Evolutionary conservation across 2,888 invertebrate genomes (phyloP).

Genomic region (Drosophila cognata): DNA sequence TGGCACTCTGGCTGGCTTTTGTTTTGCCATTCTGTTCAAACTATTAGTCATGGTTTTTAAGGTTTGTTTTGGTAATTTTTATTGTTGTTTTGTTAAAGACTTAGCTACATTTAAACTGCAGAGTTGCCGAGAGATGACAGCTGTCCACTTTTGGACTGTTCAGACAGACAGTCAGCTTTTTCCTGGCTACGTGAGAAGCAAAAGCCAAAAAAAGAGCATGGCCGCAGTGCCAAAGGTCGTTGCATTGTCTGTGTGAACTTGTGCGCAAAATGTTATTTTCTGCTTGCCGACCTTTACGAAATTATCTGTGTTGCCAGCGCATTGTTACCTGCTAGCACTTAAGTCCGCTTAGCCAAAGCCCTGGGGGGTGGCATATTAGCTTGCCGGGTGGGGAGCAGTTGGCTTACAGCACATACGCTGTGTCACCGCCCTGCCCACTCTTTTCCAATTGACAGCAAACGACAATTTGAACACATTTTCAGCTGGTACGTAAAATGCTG

Average conservation of each 20-base stretch:
- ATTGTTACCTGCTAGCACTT: constrained; percentile 42
- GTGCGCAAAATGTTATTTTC: constrained; percentile 78
- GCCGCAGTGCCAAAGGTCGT: constrained; percentile 38
- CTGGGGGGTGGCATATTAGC: constrained; percentile 14
- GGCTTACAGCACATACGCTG: not conserved
- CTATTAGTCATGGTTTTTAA: constrained; percentile 73
- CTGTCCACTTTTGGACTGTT: constrained; percentile 35
- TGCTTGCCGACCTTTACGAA: constrained; percentile 74
- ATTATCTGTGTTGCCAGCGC: constrained; percentile 62
- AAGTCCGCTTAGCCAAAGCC: constrained; percentile 26
- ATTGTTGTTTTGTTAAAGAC: constrained; percentile 35
- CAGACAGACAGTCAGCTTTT: constrained; percentile 26
- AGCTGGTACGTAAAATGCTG: constrained; percentile 57
- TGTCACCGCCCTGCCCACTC: not conserved
- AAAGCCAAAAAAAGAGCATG: constrained; percentile 23
- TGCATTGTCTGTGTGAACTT: constrained; percentile 70
- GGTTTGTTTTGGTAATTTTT: constrained; percentile 29
- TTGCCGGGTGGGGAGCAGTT: not conserved
- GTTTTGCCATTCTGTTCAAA: constrained; percentile 63
- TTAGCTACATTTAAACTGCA: constrained; percentile 61
- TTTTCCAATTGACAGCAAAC: constrained; percentile 56
- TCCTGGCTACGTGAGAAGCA: constrained; percentile 59
- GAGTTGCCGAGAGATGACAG: constrained; percentile 58
- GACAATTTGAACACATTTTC: constrained; percentile 63
- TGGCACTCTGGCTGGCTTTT: constrained; percentile 69